Percentiles rank a stretch among this genome's conserved stretches.
These are phyloP conservation scores for Agrilus cyanescens DNA, from an alignment of 2,888 invertebrate genomes.

Conservation along the genomic window DNA sequence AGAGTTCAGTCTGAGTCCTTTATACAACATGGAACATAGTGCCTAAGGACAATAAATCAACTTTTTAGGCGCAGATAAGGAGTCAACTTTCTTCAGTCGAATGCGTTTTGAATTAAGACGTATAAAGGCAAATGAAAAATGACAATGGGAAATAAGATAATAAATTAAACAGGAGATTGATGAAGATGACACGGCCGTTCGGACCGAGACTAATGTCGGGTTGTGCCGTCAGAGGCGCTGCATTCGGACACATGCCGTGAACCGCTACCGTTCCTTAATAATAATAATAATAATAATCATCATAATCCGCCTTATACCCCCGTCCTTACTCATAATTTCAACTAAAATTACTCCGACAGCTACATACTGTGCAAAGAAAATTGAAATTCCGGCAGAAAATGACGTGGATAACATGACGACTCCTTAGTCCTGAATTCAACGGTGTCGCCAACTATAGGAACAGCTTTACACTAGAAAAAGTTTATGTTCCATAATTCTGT, in stretches of 20 bases:
- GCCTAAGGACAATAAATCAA: too few species aligned
- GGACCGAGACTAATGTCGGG: conserved; percentile 28
- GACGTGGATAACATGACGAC: conserved; percentile 7
- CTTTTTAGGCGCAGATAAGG: too few species aligned
- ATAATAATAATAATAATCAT: conserved; percentile 5
- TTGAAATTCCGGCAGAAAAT: conserved; percentile 15
- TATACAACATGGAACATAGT: too few species aligned
- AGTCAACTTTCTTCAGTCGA: conserved; percentile 2
- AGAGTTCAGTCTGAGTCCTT: too few species aligned
- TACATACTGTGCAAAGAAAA: conserved; percentile 20
- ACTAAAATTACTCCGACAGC: conserved; percentile 17
- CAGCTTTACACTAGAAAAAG: conserved; percentile 1
- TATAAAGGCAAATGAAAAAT: conserved; percentile 25
- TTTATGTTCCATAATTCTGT: too few species aligned
- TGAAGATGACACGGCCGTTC: conserved; percentile 25
- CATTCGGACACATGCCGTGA: conserved; percentile 14
- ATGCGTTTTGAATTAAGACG: conserved; percentile 22
- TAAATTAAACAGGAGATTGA: conserved; percentile 32
- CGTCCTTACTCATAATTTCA: conserved; percentile 19
- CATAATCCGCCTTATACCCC: conserved; percentile 5
- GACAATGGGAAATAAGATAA: conserved; percentile 32
- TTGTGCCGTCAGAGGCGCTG: conserved; percentile 14
- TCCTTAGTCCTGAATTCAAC: conserved; percentile 3
- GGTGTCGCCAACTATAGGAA: conserved; percentile 21
- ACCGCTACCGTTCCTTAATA: conserved; percentile 13